Evolutionary conservation across 2,888 invertebrate genomes (phyloP).

Genomic region (Acronicta psi): DNA sequence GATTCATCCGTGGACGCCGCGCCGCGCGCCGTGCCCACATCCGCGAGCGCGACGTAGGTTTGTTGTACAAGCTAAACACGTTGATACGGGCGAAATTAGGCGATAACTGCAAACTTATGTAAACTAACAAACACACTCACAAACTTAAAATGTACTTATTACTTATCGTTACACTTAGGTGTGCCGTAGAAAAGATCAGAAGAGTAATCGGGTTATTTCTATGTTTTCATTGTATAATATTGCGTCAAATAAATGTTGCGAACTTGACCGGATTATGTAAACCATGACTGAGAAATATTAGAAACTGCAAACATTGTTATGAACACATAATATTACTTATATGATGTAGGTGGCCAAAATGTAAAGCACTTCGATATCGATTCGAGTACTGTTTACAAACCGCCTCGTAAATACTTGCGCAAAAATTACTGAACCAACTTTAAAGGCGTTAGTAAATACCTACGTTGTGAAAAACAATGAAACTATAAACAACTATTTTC

Average conservation of each 20-base stretch:
- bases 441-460: constrained; percentile 24
- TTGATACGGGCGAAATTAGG: too few relatives aligned
- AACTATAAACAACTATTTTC: constrained; percentile 11
- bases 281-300: constrained; percentile 52
- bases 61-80: too few relatives aligned
- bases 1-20: too few relatives aligned
- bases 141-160: too few relatives aligned
- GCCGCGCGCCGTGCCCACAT: too few relatives aligned
- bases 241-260: constrained; percentile 34
- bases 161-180: too few relatives aligned
- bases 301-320: constrained; percentile 8
- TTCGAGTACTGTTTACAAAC: constrained; percentile 22
- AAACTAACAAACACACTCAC: too few relatives aligned
- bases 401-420: constrained; percentile 32
- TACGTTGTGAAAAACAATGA: constrained; percentile 42
- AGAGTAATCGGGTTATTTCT: constrained; percentile 1
- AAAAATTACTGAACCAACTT: constrained; percentile 40
- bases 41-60: constrained; percentile 8
- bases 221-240: constrained; percentile 16
- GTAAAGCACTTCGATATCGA: background rate
- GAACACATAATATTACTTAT: too few relatives aligned
- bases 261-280: constrained; percentile 61
- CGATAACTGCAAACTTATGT: too few relatives aligned
- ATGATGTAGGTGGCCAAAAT: too few relatives aligned
- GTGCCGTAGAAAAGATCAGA: constrained; percentile 19